phyloP scores from a whole-genome alignment of 2,888 invertebrate species.

The Cerastis leucographa region DNA sequence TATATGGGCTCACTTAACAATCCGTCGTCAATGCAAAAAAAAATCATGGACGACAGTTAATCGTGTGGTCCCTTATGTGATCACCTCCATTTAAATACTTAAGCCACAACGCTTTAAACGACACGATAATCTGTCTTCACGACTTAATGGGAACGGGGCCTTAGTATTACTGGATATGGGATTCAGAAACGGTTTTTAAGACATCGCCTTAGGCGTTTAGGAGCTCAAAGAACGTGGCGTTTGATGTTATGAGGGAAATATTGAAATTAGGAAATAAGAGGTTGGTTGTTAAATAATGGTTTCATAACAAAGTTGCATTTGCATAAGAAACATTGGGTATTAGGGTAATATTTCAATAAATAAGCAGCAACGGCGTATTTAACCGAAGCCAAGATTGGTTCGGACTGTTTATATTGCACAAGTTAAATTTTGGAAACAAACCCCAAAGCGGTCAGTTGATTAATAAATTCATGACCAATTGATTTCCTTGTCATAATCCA shows the following conservation, averaged over 20 bases:
- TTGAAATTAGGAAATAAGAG: not conserved
- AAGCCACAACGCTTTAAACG: too few species aligned
- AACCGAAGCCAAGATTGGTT: too few species aligned
- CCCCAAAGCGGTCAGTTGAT: constrained; percentile 11
- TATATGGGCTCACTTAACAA: too few species aligned
- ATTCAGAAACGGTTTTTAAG: constrained; percentile 27
- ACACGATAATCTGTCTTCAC: too few species aligned
- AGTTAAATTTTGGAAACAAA: not conserved
- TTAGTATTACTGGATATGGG: constrained; percentile 6
- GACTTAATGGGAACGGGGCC: too few species aligned
- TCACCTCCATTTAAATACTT: too few species aligned
- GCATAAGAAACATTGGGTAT: not conserved
- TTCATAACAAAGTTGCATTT: constrained; percentile 10
- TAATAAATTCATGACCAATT: constrained; percentile 50
- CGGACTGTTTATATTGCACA: not conserved
- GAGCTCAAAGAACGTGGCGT: constrained; percentile 26
- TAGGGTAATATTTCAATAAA: not conserved
- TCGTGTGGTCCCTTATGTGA: too few species aligned
- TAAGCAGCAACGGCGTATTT: not conserved
- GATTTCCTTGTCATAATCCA: constrained; percentile 54
- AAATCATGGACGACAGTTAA: too few species aligned
- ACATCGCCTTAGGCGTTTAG: constrained; percentile 22
- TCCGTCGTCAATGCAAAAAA: too few species aligned
- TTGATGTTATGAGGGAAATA: constrained; percentile 26
- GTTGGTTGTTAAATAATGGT: not conserved